These are phyloP conservation scores for Tylochromis polylepis DNA, from an alignment of 2,113 vertebrate genomes.

Conservation along the genomic window DNA sequence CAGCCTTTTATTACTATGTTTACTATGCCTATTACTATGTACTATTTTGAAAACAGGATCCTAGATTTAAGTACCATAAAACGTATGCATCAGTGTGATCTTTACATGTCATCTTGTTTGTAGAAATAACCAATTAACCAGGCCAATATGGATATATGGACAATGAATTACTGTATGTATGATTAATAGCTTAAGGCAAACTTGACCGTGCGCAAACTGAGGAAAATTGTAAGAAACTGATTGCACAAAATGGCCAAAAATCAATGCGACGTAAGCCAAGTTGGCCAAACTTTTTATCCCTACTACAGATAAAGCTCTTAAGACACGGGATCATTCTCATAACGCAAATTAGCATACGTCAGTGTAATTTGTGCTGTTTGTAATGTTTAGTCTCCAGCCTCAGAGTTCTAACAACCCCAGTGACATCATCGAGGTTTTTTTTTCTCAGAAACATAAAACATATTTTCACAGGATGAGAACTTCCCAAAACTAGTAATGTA, in stretches of 20 bases:
- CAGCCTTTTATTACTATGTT: not conserved
- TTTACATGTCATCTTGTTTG: not conserved
- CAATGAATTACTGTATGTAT: not conserved
- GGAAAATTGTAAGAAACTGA: not conserved
- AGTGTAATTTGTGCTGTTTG: rapidly evolving
- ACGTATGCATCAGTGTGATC: not conserved
- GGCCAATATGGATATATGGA: not conserved
- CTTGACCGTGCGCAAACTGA: not conserved
- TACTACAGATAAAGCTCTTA: not conserved
- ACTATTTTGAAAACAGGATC: not conserved
- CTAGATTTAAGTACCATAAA: not conserved
- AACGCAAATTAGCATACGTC: not conserved
- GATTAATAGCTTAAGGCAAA: not conserved
- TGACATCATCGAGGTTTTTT: not conserved
- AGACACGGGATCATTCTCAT: not conserved
- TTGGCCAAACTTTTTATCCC: not conserved
- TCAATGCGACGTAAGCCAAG: not conserved
- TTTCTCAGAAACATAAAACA: not conserved
- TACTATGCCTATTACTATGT: not conserved
- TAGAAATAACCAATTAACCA: not conserved
- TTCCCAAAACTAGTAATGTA: not conserved
- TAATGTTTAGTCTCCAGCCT: not conserved
- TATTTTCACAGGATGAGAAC: not conserved
- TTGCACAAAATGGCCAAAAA: not conserved
- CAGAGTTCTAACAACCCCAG: not conserved